A percentile compares a stretch with the other conserved stretches of the same genome.
These are phyloP conservation scores for Amphipyra tragopoginis DNA, from an alignment of 2,888 invertebrate species.

Conservation along the genomic window DNA sequence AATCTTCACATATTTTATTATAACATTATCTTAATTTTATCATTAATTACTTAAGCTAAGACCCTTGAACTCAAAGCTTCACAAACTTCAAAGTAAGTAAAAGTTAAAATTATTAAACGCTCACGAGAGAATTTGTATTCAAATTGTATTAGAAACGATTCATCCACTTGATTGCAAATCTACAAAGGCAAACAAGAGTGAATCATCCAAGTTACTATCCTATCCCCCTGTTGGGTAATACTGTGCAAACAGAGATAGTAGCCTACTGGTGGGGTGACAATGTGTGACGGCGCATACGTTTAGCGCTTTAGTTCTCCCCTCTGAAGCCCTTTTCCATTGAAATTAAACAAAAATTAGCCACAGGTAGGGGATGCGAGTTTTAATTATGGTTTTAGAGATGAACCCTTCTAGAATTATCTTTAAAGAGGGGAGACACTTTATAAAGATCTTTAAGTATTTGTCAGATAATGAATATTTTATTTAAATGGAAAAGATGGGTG, in stretches of 20 bases:
- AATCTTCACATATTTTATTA: no score
- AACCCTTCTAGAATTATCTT: not conserved
- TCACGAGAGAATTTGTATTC: not conserved
- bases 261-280: conserved; percentile 44
- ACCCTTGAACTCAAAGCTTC: no score
- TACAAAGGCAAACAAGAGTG: conserved; percentile 24
- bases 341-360: conserved; percentile 46
- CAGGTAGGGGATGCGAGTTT: conserved; percentile 31
- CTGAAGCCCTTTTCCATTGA: conserved; percentile 32
- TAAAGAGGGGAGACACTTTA: not conserved
- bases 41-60: no score
- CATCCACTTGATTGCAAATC: conserved; percentile 18
- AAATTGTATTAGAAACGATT: not conserved
- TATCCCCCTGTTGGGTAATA: conserved; percentile 5
- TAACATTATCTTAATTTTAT: no score
- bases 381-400: conserved; percentile 24
- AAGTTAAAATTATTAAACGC: no score
- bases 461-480: no score
- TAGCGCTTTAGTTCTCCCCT: conserved; percentile 51
- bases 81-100: no score
- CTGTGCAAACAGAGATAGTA: conserved; percentile 77
- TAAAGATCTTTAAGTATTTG: conserved; percentile 2
- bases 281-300: conserved; percentile 78
- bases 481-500: no score
- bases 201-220: conserved; percentile 24